Evolutionary conservation across 2,797 vertebrate genomes (phyloP).

Genomic region (Dromococcyx pavoninus): DNA sequence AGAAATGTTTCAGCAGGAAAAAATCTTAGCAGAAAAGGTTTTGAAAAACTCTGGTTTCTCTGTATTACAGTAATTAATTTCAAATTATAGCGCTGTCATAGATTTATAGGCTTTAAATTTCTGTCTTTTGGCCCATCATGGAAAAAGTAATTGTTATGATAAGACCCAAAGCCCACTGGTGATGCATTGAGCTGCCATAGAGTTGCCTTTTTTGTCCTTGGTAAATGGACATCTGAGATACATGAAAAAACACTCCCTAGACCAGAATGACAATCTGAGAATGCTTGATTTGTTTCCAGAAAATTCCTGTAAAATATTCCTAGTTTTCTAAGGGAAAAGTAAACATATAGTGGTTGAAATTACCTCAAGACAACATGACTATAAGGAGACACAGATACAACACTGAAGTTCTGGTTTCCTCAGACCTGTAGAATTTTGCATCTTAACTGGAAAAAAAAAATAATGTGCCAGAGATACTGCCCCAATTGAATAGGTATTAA

Average conservation of each 20-base stretch:
- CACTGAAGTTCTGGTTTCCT: neutral
- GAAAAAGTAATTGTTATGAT: neutral
- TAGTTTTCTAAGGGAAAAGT: neutral
- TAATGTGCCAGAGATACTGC: accelerated
- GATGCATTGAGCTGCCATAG: neutral
- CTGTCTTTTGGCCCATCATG: neutral
- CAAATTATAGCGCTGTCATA: neutral
- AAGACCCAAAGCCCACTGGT: neutral
- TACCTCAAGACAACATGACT: neutral
- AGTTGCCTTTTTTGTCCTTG: neutral
- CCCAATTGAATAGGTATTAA: neutral
- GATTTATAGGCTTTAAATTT: neutral
- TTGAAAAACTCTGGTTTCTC: neutral
- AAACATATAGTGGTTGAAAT: neutral
- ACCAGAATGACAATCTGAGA: neutral
- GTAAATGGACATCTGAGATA: neutral
- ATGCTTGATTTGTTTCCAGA: neutral
- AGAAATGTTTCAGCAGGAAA: neutral
- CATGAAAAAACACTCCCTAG: neutral
- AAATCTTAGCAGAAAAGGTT: neutral
- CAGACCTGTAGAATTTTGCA: neutral
- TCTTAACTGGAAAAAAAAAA: neutral
- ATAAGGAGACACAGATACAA: neutral
- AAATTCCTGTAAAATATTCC: neutral
- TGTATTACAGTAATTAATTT: neutral